Evolutionary conservation across 2,113 vertebrate genomes (phyloP), one percentile per base, ranked within the genome.

Genomic region (Anguilla japonica): DNA sequence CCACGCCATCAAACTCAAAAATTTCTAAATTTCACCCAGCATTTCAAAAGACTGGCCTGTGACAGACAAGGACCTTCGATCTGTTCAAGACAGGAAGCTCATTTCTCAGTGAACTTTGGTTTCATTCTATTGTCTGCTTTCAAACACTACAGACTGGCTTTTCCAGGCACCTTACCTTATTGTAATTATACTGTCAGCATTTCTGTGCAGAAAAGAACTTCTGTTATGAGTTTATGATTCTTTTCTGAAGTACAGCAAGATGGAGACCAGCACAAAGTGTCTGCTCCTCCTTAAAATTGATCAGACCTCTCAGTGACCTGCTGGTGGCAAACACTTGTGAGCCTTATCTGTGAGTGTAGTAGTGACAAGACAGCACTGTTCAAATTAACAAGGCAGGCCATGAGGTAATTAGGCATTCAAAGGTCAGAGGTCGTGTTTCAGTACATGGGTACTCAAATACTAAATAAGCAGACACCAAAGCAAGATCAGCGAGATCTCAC

Each of bases 391-490:
- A 71, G n/a, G 20, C 71, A 34, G 71, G 8, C 2, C 18, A 67
- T 87, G 83, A 87, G 88, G 15, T 0, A 82, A 88, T 75, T 78
- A 67, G 50, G 56, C 4, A 87, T 89, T 91, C 83, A 87, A 90
- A 93, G 90, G 81, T 91, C 82, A 83, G 53, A 0, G 2, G 1
- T 57, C 89, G 86, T 4, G 11, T 90, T 90, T 85, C 85, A 90
- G 90, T 89, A 90, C 91, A 91, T 91, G 92, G 92, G 88, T 50
- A 46, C 90, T 92, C 40, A 13, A 13, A 13, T 13, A 91, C 89
- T 79, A 11, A 87, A 92, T 91, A 91, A 92, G 43, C 83, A 56
- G 2, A n/a, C 71, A 89, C 90, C 50, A 89, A 89, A 92, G 89
- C 86, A 92, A 11, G 43, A 56, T 34, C 9, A 13, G 8, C n/a